These are phyloP conservation scores for Zonotrichia leucophrys DNA, from an alignment of 2,113 vertebrate species.

Conservation along the genomic window DNA sequence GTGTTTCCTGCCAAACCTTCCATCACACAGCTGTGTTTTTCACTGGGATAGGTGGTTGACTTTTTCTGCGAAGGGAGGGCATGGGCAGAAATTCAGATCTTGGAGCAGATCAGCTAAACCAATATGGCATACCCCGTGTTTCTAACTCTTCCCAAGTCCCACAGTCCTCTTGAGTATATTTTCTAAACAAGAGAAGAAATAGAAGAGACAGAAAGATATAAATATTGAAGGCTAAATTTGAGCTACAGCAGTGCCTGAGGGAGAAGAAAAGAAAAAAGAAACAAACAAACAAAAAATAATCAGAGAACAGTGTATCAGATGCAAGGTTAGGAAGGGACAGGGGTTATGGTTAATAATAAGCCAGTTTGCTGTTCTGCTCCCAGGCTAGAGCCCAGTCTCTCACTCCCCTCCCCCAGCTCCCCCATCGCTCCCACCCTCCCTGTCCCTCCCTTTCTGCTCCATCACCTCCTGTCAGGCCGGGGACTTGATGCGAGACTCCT, in stretches of 20 bases:
- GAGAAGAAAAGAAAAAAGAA: background rate
- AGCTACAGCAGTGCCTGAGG: constrained; percentile 4
- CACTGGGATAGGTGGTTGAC: background rate
- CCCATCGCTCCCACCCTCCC: background rate
- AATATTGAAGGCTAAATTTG: constrained; percentile 39
- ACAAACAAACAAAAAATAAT: background rate
- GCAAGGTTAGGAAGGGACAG: constrained; percentile 23
- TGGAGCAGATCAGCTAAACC: background rate
- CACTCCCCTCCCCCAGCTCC: background rate
- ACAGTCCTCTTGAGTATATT: constrained; percentile 15
- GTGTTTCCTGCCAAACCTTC: background rate
- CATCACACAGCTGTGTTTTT: background rate
- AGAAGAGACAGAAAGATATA: constrained; percentile 52
- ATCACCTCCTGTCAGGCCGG: background rate
- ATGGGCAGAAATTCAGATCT: background rate
- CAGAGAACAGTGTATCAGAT: constrained; percentile 25
- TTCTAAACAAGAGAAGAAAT: constrained; percentile 36
- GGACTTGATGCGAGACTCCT: background rate
- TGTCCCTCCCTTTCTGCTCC: constrained; percentile 13
- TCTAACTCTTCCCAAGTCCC: constrained; percentile 8
- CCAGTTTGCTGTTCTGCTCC: background rate
- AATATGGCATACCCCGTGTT: background rate
- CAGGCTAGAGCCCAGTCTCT: background rate
- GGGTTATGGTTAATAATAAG: constrained; percentile 23
- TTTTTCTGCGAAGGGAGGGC: background rate